Percentiles rank a stretch among this genome's conserved stretches.
Evolutionary conservation across 2,888 invertebrate genomes (phyloP).

Genomic region (Drosophila aldrichi): DNA sequence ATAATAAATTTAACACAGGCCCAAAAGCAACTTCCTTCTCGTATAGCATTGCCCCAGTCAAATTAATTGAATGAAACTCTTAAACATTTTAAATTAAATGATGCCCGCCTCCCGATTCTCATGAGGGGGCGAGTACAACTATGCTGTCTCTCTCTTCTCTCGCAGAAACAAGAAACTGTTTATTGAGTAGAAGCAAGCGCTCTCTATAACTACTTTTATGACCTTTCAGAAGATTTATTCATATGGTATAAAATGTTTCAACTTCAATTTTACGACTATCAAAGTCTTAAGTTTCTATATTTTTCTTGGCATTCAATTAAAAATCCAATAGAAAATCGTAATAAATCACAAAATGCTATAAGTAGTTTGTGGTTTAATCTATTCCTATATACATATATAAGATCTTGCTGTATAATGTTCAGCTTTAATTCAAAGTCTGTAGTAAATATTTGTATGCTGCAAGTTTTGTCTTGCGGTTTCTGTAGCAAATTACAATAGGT

Average conservation of each 20-base stretch:
- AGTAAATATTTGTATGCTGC: constrained; percentile 21
- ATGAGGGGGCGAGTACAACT: neutral
- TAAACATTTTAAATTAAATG: constrained; percentile 12
- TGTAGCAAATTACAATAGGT: constrained; percentile 63
- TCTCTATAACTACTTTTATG: neutral
- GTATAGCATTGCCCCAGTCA: constrained; percentile 8
- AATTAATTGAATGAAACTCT: constrained; percentile 37
- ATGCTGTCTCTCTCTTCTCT: neutral
- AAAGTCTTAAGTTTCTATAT: neutral
- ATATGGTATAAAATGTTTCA: neutral
- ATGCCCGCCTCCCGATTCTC: neutral
- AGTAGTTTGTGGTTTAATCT: neutral
- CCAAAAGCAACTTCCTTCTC: constrained; percentile 6
- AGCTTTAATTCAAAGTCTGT: constrained; percentile 23
- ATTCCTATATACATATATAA: neutral
- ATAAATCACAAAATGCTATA: neutral
- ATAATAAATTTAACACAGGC: constrained; percentile 37
- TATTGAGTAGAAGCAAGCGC: neutral
- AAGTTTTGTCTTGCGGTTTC: constrained; percentile 54
- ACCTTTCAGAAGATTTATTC: neutral
- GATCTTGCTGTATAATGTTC: constrained; percentile 24
- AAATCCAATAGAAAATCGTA: neutral
- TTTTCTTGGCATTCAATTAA: neutral
- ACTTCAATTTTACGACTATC: neutral
- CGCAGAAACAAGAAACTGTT: neutral